Evolutionary conservation across 1,140 invertebrate genomes (phyloP), one percentile per base, ranked within the genome.

Genomic region (Tetramorium parvispinum): DNA sequence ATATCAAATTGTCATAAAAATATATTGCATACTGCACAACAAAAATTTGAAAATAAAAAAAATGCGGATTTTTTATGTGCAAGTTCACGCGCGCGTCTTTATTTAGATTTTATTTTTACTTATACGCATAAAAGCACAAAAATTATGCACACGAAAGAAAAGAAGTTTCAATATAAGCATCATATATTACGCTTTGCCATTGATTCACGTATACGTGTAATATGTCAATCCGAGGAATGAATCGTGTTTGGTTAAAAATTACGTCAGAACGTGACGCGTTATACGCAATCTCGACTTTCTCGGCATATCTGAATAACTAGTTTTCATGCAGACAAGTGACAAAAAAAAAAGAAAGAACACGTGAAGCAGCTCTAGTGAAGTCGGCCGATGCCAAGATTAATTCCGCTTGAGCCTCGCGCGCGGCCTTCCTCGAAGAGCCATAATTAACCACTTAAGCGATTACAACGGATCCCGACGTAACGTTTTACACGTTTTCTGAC

Each of bases 381-480:
- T 91, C 79, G 91, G 91, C 93, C 91, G 93, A 93, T 92, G 92
- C 89, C 89, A 92, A 92, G 92, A 93, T 92, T 93, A 93, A 93
- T 93, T 92, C 89, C 87, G 90, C 79, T 85, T 89, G 70, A 81
- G 85, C 63, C 81, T 89, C 87, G 91, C 91, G 91, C 89, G 90
- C 87, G 91, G 92, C 87, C 88, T 90, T 93, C 90, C 90, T 92
- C 91, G 89, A 90, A 93, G 92, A 91, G 89, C 90, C 90, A 91
- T 93, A 93, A 93, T 93, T 93, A 93, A 93, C 92, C 92, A 93
- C 92, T 93, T 93, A 93, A 93, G 91, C 92, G 92, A 93, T 93
- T 93, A 92, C 91, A 92, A 93, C 90, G 91, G 89, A 90, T 92
- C 91, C 85, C 89, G 91, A 92, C 89, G 91, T 92, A 90, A 91